A percentile compares a stretch with the other conserved stretches of the same genome.
Conservation (phyloP, 1,140 invertebrate species). For the Drosophila kohkoa region DNA sequence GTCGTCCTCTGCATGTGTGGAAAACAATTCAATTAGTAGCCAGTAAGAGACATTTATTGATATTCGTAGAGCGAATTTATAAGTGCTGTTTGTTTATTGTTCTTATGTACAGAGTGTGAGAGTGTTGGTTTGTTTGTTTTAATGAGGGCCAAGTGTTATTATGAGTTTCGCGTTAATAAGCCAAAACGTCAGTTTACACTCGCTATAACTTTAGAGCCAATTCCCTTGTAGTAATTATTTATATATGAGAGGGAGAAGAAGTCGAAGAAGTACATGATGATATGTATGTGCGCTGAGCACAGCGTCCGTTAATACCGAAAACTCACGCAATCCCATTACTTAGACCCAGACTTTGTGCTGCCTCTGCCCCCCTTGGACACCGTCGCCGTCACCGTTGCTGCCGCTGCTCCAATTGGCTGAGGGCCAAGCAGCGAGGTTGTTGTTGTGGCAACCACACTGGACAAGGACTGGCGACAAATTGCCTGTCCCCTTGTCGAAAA, state of each 20-base stretch:
- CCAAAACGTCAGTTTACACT: conserved; percentile 8
- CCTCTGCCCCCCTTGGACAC: conserved; percentile 18
- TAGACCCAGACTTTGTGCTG: conserved; percentile 77
- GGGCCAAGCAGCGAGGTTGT: conserved; percentile 27
- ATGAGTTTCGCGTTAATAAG: conserved; percentile 6
- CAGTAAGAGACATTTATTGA: conserved; percentile 42
- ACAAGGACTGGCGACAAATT: conserved; percentile 60
- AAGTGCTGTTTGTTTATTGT: not conserved
- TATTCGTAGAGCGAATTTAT: conserved; percentile 8
- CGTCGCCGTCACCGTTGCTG: conserved; percentile 3
- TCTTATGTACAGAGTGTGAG: conserved; percentile 1
- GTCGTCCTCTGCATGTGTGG: not conserved
- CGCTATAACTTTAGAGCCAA: conserved; percentile 45
- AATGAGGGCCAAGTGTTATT: conserved; percentile 16
- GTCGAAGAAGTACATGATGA: not conserved
- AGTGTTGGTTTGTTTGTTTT: not conserved
- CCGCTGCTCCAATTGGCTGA: conserved; percentile 29
- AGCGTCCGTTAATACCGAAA: conserved; percentile 57
- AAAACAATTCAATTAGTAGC: conserved; percentile 45
- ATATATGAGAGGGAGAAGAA: not conserved
- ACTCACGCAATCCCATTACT: conserved; percentile 68
- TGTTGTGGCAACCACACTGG: conserved; percentile 25
- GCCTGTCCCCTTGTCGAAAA: conserved; percentile 69
- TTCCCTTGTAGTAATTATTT: conserved; percentile 27
- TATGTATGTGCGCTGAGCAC: conserved; percentile 58